These are phyloP conservation scores for Phasia obesa DNA, from an alignment of 2,888 invertebrate genomes.

Conservation along the genomic window DNA sequence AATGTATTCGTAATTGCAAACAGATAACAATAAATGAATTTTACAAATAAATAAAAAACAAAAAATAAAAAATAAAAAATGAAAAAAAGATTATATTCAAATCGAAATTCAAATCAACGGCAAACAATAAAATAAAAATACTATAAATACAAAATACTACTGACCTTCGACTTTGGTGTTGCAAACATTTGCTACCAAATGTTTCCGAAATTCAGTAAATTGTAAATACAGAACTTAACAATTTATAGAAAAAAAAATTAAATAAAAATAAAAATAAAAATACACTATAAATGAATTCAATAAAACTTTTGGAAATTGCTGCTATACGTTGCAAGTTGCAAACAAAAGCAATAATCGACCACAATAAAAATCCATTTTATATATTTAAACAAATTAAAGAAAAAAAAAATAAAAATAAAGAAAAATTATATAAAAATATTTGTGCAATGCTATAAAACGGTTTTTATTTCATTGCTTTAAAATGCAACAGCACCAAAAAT, in stretches of 20 bases:
- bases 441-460: slow-evolving; percentile 47
- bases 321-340: slow-evolving; percentile 53
- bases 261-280: slow-evolving; percentile 1
- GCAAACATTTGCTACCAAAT: slow-evolving; percentile 71
- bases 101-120: slow-evolving; percentile 62
- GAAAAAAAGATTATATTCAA: slow-evolving; percentile 37
- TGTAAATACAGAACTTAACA: slow-evolving; percentile 54
- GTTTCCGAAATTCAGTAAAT: slow-evolving; percentile 63
- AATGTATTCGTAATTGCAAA: slow-evolving; percentile 68
- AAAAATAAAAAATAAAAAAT: slow-evolving; percentile 3
- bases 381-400: slow-evolving; percentile 53
- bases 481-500: slow-evolving; percentile 36
- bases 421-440: slow-evolving; percentile 34
- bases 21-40: slow-evolving; percentile 68
- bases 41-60: neutral
- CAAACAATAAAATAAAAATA: slow-evolving; percentile 59
- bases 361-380: slow-evolving; percentile 40
- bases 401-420: slow-evolving; percentile 34
- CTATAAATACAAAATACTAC: slow-evolving; percentile 56
- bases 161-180: slow-evolving; percentile 71
- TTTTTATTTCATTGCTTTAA: slow-evolving; percentile 41
- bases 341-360: slow-evolving; percentile 37
- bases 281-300: slow-evolving; percentile 23
- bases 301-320: slow-evolving; percentile 34
- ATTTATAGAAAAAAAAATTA: slow-evolving; percentile 32